A percentile compares a stretch with the other conserved stretches of the same genome.
Evolutionary conservation across 1,140 invertebrate species (phyloP).

Genomic region (Eulimnadia texana): DNA sequence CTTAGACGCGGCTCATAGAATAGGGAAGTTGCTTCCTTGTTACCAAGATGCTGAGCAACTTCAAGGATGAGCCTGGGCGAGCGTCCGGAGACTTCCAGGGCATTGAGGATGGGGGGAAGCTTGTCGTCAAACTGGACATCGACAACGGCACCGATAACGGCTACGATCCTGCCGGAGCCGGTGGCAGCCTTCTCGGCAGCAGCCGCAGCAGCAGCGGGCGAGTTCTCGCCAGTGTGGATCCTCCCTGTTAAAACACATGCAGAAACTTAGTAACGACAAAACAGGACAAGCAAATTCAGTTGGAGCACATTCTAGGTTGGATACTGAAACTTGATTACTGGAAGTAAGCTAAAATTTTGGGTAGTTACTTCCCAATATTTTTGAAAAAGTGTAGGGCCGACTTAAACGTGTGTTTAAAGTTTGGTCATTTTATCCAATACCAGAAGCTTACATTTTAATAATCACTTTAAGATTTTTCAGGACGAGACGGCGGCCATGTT

Average conservation of each 20-base stretch:
- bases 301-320: no score
- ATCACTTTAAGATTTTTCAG: no score
- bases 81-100: constrained; percentile 78
- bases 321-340: no score
- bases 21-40: constrained; percentile 11
- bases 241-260: neutral
- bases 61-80: constrained; percentile 58
- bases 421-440: no score
- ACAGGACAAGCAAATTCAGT: no score
- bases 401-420: no score
- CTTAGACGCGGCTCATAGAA: neutral
- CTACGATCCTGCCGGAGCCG: constrained; percentile 54
- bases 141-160: constrained; percentile 99
- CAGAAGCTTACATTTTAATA: no score
- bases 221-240: neutral
- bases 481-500: neutral
- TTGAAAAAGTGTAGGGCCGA: no score
- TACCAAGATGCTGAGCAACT: constrained; percentile 74
- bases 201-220: neutral
- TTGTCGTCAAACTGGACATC: constrained; percentile 96
- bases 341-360: no score
- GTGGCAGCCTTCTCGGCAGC: neutral
- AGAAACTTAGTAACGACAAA: no score
- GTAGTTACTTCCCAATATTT: no score
- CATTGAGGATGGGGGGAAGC: constrained; percentile 93